These are phyloP conservation scores for Bembecia ichneumoniformis DNA, from an alignment of 2,888 invertebrate genomes.

Conservation along the genomic window DNA sequence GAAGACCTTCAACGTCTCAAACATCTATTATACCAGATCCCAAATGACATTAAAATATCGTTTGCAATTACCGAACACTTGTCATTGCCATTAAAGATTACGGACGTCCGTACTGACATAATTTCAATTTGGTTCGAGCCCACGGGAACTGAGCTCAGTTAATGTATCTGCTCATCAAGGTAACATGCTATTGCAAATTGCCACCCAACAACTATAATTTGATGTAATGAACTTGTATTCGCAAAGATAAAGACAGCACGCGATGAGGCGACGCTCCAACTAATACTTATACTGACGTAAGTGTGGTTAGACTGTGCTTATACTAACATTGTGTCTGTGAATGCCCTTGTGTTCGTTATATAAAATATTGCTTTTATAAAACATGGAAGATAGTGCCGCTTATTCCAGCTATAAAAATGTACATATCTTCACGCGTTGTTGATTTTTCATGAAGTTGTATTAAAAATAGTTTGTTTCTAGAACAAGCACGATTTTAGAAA, in stretches of 20 bases:
- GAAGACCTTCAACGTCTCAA: too few species aligned
- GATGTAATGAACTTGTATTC: constrained; percentile 41
- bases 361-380: too few species aligned
- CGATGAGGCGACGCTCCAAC: constrained; percentile 15
- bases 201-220: constrained; percentile 47
- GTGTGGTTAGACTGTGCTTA: constrained; percentile 15
- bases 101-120: constrained; percentile 6
- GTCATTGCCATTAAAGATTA: too few species aligned
- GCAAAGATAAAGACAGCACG: constrained; percentile 35
- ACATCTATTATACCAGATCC: too few species aligned
- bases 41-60: too few species aligned
- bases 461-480: too few species aligned
- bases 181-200: constrained; percentile 46
- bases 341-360: constrained; percentile 16
- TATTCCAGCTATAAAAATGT: too few species aligned
- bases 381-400: too few species aligned
- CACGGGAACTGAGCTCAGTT: constrained; percentile 19
- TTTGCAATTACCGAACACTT: too few species aligned
- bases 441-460: too few species aligned
- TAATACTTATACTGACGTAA: constrained; percentile 5
- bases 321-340: constrained; percentile 18
- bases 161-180: constrained; percentile 35
- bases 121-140: constrained; percentile 10
- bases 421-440: too few species aligned
- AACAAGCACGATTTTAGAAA: too few species aligned